Evolutionary conservation across 2,797 vertebrate species (phyloP), one percentile per base, ranked within the genome.

Genomic region (Gymnodraco acuticeps): DNA sequence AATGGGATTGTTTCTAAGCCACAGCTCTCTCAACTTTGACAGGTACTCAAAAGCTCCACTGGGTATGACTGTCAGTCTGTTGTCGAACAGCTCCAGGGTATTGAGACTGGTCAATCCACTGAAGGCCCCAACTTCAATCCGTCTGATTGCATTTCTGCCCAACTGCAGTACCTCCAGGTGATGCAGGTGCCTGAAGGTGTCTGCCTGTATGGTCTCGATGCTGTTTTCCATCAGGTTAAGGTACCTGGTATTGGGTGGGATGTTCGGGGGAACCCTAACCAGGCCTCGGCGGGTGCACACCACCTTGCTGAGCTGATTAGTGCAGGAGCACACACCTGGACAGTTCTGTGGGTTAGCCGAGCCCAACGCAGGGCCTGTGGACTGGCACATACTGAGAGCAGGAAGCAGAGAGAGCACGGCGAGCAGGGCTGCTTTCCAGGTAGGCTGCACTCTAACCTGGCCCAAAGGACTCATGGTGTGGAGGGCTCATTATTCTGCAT

Each of bases 211-310:
- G 90, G 96, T 90, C 92, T 97, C 96, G 91, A 99, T 99, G 91
- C 97, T 97, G 95, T 99, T 99, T 93, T 99, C 98, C 98, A 99
- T 99, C 74, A 99, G 95, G 93, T 99, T 99, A 89, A 99, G 96
- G 86, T 98, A 96, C 41, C 98, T 95, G 64, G 97, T 98, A 93
- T 97, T 97, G 89, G 96, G 88, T 33, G 98, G 98, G 88, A 99
- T 97, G 75, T 97, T 97, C 6, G 95, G 95, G 51, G 98, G 98
- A 63, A 98, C 98, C 87, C 95, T 95, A 1, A 96, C 92, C 76
- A 99, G 95, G 80, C 97, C 95, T 38, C 98, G 94, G 14, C 98
- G 97, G 27, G 97, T 99, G 84, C 98, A 99, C 79, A 99, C 98
- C 94, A 99, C 97, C 90, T 99, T 99, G 94, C 96, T 96, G 90